Conservation (phyloP, 1,140 invertebrate genomes). For the Cyphomyrmex costatus region DNA sequence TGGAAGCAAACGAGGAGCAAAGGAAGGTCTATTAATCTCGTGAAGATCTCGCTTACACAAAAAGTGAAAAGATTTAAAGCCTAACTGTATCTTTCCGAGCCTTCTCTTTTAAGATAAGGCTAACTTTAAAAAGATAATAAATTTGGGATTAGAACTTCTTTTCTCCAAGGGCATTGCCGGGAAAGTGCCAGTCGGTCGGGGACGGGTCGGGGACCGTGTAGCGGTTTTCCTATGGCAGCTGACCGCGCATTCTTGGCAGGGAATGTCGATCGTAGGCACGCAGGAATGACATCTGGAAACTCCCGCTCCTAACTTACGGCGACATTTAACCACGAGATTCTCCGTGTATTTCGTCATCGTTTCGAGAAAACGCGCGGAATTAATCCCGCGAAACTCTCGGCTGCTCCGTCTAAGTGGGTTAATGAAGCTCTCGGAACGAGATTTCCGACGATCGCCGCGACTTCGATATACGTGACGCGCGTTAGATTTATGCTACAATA, state of each 20-base stretch:
- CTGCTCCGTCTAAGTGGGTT: slow-evolving; percentile 42
- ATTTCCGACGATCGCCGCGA: slow-evolving; percentile 3
- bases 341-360: slow-evolving; percentile 67
- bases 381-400: slow-evolving; percentile 25
- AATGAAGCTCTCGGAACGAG: slow-evolving; percentile 53
- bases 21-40: background rate
- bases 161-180: background rate
- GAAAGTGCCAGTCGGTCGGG: slow-evolving; percentile 3
- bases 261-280: slow-evolving; percentile 72
- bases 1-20: background rate
- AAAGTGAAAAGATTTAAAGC: background rate
- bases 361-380: slow-evolving; percentile 66
- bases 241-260: slow-evolving; percentile 71
- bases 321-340: slow-evolving; percentile 40
- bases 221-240: slow-evolving; percentile 66
- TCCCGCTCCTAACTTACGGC: slow-evolving; percentile 42
- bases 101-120: background rate
- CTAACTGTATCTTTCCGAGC: background rate
- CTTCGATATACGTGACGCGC: background rate
- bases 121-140: background rate
- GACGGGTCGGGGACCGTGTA: slow-evolving; percentile 47
- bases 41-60: background rate
- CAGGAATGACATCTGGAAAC: slow-evolving; percentile 62
- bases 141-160: background rate
- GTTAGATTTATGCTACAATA: slow-evolving; percentile 54